phyloP scores from a whole-genome alignment of 1,140 invertebrate genomes.

The Venustaconcha ellipsiformis region DNA sequence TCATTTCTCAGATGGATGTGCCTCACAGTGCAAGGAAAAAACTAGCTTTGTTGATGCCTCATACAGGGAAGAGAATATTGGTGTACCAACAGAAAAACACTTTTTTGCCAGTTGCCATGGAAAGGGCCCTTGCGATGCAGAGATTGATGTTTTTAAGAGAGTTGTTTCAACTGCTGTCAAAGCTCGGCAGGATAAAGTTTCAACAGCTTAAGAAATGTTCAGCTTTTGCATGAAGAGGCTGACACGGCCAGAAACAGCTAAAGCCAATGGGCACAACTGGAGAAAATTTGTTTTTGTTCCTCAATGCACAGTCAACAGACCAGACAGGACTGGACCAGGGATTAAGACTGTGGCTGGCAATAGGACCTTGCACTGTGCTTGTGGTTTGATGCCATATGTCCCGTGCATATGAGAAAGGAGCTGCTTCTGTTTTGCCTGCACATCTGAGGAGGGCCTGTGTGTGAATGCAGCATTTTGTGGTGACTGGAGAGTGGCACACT shows the following conservation, averaged over 20 bases:
- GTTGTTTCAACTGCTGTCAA: constrained; percentile 10
- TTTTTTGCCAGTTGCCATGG: constrained; percentile 42
- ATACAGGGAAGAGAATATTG: constrained; percentile 12
- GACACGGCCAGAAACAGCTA: not conserved
- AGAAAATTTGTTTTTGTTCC: constrained; percentile 26
- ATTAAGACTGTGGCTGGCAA: constrained; percentile 6
- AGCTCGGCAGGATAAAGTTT: constrained; percentile 11
- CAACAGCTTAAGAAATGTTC: constrained; percentile 24
- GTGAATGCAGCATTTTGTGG: not conserved
- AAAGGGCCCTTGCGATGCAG: constrained; percentile 40
- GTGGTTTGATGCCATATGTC: constrained; percentile 17
- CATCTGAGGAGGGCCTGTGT: not conserved
- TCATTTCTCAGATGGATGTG: constrained; percentile 37
- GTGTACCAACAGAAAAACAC: constrained; percentile 28
- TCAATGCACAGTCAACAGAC: constrained; percentile 4
- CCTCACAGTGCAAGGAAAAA: constrained; percentile 36
- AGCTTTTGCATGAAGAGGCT: constrained; percentile 5
- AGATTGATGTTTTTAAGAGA: constrained; percentile 36
- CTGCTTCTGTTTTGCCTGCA: constrained; percentile 33
- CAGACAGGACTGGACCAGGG: not conserved
- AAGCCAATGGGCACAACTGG: constrained; percentile 8
- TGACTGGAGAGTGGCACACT: not conserved
- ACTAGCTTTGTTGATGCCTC: constrained; percentile 25
- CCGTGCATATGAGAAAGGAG: constrained; percentile 7
- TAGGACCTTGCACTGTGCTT: constrained; percentile 10